Base-by-base conservation (phyloP, 1,140 invertebrate genomes). In the Drosophila guanche region DNA sequence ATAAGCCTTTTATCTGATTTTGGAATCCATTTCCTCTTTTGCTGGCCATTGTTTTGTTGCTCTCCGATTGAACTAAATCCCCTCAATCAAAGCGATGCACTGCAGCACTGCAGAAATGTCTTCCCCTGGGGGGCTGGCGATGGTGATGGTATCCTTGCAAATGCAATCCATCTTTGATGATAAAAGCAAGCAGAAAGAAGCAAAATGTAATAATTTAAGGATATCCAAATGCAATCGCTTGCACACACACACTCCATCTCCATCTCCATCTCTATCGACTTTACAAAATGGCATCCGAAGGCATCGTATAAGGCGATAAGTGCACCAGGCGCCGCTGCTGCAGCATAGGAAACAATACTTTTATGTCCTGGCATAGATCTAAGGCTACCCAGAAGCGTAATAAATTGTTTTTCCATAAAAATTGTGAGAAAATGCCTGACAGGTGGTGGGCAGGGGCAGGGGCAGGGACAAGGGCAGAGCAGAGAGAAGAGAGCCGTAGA, bases 381-480 rank as follows among this genome's bases (percentile, higher is more conserved):
- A 46, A 41, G 59, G 37, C 67, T 29, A 29, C 45, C 50, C 61
- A 48, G 60, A 65, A 45, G 57, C 33, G 73, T 81, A 83, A 81
- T 81, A 81, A 83, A 81, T 81, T 81, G 79, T 81, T 81, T 81
- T 77, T 81, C 79, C 79, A 81, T 81, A 81, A 76, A 78, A 81
- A 76, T 80, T 58, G 51, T 67, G 63, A 78, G 69, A 61, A 78
- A 78, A 78, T 69, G 56, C 48, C 53, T 59, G 68, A 78, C 63
- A 63, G 60, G 41, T 55, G 25, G 37, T 4, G 33, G 33, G 33
- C 33, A 37, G 33, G 69, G 53, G 41, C 40, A 51, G 23, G 52
- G 55, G 23, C 8, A 45, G 37, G n/a, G n/a, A n/a, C n/a, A n/a
- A n/a, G n/a, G 1, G 20, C 7, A 23, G 7, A 51, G 25, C 16